Conservation (phyloP, 2,888 invertebrate species). For the Mesorhabditis sp. region DNA sequence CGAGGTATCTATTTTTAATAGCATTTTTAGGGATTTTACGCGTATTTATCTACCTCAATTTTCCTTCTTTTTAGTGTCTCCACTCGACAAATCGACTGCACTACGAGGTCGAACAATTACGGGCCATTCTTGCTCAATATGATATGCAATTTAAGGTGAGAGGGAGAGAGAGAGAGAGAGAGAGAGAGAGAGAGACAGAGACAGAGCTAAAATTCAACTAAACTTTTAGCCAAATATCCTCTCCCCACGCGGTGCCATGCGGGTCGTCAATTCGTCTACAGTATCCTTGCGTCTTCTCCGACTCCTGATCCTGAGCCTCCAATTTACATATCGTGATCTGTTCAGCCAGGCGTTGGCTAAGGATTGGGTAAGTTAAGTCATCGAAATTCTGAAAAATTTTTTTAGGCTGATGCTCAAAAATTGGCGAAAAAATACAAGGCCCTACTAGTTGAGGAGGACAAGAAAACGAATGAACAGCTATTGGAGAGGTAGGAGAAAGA, state of each 20-base stretch:
- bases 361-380: background rate
- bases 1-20: background rate
- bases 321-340: background rate
- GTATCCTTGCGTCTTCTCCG: background rate
- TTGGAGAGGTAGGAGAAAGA: background rate
- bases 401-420: background rate
- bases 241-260: background rate
- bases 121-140: background rate
- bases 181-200: no score
- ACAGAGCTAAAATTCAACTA: no score
- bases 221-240: background rate
- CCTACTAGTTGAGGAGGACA: background rate
- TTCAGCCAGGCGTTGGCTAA: background rate
- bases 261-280: background rate
- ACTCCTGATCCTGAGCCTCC: background rate
- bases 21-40: background rate
- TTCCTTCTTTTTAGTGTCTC: conserved; percentile 1
- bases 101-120: background rate
- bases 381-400: background rate
- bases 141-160: background rate
- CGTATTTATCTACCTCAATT: background rate
- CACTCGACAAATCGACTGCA: background rate
- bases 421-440: conserved; percentile 1
- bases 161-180: background rate
- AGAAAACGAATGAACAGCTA: background rate